Evolutionary conservation across 2,113 vertebrate species (phyloP), one percentile per base, ranked within the genome.

Genomic region (Copsychus sechellarum): DNA sequence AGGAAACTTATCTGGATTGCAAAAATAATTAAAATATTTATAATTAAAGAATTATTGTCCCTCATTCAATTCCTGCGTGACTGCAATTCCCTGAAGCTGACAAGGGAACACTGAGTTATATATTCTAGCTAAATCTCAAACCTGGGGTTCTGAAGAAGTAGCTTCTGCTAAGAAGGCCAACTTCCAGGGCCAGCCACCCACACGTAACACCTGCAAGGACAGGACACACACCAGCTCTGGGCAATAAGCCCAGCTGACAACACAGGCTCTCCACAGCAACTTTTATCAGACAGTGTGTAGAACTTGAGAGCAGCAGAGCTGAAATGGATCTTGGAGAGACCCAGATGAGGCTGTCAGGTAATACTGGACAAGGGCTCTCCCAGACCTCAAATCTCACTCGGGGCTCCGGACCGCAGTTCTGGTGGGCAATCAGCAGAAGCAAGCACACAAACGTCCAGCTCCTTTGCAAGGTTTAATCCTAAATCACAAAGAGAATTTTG

Each of bases 371-470:
- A 40, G 13, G 23, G 21, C 9, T 65, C 25, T 64, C 45, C 14
- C 4, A 2, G 24, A 81, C 4, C 42, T 36, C 24, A 57, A 19
- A 60, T 33, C 51, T 66, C 65, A 58, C 12, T 3, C 0, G 0
- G 9, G 28, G 34, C 38, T 91, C 73, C 20, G 33, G 28, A 62
- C 43, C 47, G 51, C 57, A 71, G 28, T 21, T 79, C 40, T 54
- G 62, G 19, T 7, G 20, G 33, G 18, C 54, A 60, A 12, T 11
- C 1, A 0, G 42, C 67, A 77, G 54, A 60, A 69, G 4, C 16
- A 5, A 73, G 36, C 62, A 51, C 3, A 7, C 13, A 53, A 70
- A 31, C 0, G 0, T 9, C 9, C 4, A 47, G 31, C 14, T 47
- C 43, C 36, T 53, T 45, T 16, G 38, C 6, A 56, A 89, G 45